These are phyloP conservation scores for Ochropacha duplaris DNA, from an alignment of 2,888 invertebrate genomes.

Conservation along the genomic window DNA sequence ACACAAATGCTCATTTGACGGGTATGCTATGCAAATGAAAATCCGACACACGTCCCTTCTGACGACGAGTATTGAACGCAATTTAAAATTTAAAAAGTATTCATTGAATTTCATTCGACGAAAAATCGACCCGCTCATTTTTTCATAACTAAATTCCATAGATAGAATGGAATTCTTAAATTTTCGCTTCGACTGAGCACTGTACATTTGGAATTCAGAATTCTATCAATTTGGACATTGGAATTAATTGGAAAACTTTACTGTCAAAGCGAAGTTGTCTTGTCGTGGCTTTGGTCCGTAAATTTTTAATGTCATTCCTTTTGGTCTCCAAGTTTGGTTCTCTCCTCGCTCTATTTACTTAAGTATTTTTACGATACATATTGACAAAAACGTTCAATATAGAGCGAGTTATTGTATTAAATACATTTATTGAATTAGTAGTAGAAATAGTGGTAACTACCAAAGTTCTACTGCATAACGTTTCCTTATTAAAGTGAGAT, in stretches of 20 bases:
- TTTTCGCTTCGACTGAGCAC: constrained; percentile 15
- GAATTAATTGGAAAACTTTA: constrained; percentile 52
- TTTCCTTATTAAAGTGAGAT: too few relatives aligned
- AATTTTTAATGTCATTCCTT: constrained; percentile 36
- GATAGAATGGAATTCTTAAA: constrained; percentile 25
- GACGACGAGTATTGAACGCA: constrained; percentile 26
- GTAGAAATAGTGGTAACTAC: too few relatives aligned
- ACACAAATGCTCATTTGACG: constrained; percentile 22
- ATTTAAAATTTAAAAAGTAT: constrained; percentile 42
- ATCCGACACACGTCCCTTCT: constrained; percentile 10
- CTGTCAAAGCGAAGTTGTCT: constrained; percentile 28
- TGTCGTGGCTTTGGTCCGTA: constrained; percentile 24
- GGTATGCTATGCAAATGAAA: constrained; percentile 14
- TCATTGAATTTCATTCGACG: constrained; percentile 35
- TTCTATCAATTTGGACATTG: constrained; percentile 44
- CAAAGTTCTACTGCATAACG: too few relatives aligned
- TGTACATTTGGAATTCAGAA: constrained; percentile 5
- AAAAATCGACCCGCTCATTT: constrained; percentile 21
- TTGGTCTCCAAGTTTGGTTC: constrained; percentile 20
- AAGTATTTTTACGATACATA: neutral
- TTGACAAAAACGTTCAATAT: neutral
- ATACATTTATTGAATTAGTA: neutral
- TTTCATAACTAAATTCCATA: constrained; percentile 34
- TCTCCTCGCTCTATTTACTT: constrained; percentile 17
- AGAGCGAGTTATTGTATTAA: too few relatives aligned